Conservation (phyloP, 2,888 invertebrate species). For the Actias luna region DNA sequence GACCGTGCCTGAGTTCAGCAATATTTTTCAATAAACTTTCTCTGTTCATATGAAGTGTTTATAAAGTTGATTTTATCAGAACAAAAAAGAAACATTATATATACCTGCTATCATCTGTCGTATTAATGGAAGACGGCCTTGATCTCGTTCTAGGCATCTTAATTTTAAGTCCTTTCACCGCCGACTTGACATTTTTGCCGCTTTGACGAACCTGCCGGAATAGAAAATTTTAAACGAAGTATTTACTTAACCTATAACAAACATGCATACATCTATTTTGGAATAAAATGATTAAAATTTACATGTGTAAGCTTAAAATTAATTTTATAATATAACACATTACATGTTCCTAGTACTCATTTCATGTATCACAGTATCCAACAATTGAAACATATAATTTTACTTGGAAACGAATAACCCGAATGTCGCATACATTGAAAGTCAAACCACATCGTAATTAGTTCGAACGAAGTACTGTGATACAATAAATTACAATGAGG, state of each 20-base stretch:
- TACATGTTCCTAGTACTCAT: neutral
- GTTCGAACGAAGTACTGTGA: too few species aligned
- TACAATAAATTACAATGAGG: too few species aligned
- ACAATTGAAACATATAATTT: too few species aligned
- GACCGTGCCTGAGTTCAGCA: neutral
- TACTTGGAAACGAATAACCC: too few species aligned
- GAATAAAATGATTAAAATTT: neutral
- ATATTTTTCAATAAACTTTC: neutral
- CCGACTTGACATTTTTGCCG: constrained; percentile 72
- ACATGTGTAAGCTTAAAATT: neutral
- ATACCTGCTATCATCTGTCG: constrained; percentile 73
- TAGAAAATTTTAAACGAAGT: neutral
- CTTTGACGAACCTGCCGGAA: constrained; percentile 66
- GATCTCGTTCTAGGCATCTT: constrained; percentile 71
- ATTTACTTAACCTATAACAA: neutral
- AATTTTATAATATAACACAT: neutral
- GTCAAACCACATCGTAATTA: too few species aligned
- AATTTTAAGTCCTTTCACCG: constrained; percentile 69
- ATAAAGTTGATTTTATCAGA: neutral
- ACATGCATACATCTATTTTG: neutral
- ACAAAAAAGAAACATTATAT: neutral
- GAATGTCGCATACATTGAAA: too few species aligned
- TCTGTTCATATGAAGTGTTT: neutral
- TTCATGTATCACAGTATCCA: too few species aligned
- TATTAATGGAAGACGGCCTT: constrained; percentile 67